These are phyloP conservation scores for Harpagoxenus sublaevis DNA, from an alignment of 2,888 invertebrate species.

Conservation along the genomic window DNA sequence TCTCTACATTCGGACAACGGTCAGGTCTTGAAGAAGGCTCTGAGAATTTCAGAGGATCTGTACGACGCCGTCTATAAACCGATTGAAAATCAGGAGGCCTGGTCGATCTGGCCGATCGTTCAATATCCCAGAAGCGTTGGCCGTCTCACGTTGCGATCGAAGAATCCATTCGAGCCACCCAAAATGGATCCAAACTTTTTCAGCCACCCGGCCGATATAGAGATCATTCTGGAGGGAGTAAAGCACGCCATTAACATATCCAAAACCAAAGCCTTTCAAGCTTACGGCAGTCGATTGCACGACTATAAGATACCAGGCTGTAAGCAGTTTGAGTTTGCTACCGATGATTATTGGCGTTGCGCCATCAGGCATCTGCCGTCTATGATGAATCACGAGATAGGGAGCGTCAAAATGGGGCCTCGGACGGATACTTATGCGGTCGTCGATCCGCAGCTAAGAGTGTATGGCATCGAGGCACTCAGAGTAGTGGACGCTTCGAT, in stretches of 20 bases:
- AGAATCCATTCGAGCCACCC: slow-evolving; percentile 91
- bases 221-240: slow-evolving; percentile 86
- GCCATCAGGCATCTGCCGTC: slow-evolving; percentile 88
- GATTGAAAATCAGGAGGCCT: slow-evolving; percentile 86
- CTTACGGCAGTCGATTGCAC: slow-evolving; percentile 85
- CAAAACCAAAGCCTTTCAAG: slow-evolving; percentile 86
- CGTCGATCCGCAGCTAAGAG: slow-evolving; percentile 87
- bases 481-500: slow-evolving; percentile 89
- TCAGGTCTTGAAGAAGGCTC: slow-evolving; percentile 80
- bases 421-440: slow-evolving; percentile 87
- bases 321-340: slow-evolving; percentile 85
- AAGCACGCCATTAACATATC: slow-evolving; percentile 88
- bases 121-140: slow-evolving; percentile 92
- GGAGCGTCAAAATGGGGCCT: slow-evolving; percentile 88
- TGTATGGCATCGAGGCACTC: slow-evolving; percentile 87
- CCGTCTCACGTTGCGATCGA: slow-evolving; percentile 89
- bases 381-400: slow-evolving; percentile 89
- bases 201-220: slow-evolving; percentile 87
- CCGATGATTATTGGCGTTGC: slow-evolving; percentile 90
- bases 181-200: slow-evolving; percentile 94
- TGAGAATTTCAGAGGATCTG: slow-evolving; percentile 83
- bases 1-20: slow-evolving; percentile 87
- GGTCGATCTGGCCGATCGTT: slow-evolving; percentile 90
- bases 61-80: slow-evolving; percentile 86
- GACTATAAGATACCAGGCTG: slow-evolving; percentile 88